phyloP scores from a whole-genome alignment of 2,797 vertebrate species.

The Enteromius paludinosus region DNA sequence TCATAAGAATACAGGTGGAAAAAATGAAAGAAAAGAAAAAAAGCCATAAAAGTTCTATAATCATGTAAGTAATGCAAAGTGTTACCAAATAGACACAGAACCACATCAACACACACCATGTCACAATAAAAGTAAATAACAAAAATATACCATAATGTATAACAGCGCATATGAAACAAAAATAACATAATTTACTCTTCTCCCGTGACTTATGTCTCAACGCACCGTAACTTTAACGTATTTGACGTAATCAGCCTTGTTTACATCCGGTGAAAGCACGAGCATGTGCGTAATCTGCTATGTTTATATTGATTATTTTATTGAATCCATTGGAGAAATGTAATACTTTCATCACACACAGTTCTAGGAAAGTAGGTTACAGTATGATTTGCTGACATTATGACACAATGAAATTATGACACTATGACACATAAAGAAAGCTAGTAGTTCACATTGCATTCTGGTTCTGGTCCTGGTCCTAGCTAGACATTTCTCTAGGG shows the following conservation, averaged over 20 bases:
- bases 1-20: neutral
- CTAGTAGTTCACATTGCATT: neutral
- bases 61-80: neutral
- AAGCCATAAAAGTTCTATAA: neutral
- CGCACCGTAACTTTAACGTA: too few species aligned
- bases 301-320: neutral
- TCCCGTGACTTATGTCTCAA: too few species aligned
- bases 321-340: neutral
- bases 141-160: neutral
- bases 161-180: too few species aligned
- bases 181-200: too few species aligned
- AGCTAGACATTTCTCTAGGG: slow-evolving; percentile 10
- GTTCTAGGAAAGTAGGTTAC: neutral
- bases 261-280: too few species aligned
- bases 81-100: neutral
- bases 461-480: neutral
- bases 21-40: neutral
- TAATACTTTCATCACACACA: neutral
- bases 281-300: neutral
- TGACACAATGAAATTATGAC: neutral
- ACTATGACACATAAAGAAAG: neutral
- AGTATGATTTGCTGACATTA: neutral
- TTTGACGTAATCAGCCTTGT: too few species aligned
- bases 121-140: neutral
- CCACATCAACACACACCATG: neutral